phyloP scores from a whole-genome alignment of 92 coral and sea anemone genomes.

The Blastomussa wellsi region DNA sequence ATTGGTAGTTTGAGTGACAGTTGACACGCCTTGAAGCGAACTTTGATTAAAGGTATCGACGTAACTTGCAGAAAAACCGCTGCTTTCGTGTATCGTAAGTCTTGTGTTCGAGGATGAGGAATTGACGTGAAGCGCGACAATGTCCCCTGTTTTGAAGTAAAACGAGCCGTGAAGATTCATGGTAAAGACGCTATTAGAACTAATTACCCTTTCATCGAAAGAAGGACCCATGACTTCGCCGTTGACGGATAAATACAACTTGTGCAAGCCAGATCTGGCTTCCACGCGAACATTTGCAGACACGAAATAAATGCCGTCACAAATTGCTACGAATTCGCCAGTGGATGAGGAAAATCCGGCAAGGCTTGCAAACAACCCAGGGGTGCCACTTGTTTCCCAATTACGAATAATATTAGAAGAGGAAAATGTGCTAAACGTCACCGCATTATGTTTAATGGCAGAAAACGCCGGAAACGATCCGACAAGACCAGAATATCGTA shows the following conservation, averaged over 20 bases:
- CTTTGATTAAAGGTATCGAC: conserved; percentile 43
- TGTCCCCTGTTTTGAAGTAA: conserved; percentile 52
- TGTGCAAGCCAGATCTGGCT: conserved; percentile 35
- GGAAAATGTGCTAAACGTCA: background rate
- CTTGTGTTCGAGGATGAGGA: conserved; percentile 3
- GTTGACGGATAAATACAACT: conserved; percentile 40
- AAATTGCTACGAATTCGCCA: conserved; percentile 52
- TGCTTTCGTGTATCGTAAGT: conserved; percentile 19
- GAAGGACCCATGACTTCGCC: conserved; percentile 34
- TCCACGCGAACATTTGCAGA: conserved; percentile 57
- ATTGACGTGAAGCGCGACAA: conserved; percentile 27
- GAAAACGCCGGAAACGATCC: conserved; percentile 62
- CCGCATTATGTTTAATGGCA: conserved; percentile 30
- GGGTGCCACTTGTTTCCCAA: conserved; percentile 57
- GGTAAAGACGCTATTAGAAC: conserved; percentile 25
- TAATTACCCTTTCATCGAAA: background rate
- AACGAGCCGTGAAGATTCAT: conserved; percentile 44
- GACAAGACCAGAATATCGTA: conserved; percentile 43
- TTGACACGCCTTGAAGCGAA: conserved; percentile 51
- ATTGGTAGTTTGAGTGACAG: conserved; percentile 19
- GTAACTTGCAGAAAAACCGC: conserved; percentile 55
- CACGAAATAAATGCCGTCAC: conserved; percentile 61
- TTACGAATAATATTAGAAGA: conserved; percentile 35
- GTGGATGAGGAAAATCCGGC: conserved; percentile 59
- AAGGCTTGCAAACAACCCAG: conserved; percentile 56